Conservation (phyloP, 2,113 vertebrate species). For the Perca schrenkii region DNA sequence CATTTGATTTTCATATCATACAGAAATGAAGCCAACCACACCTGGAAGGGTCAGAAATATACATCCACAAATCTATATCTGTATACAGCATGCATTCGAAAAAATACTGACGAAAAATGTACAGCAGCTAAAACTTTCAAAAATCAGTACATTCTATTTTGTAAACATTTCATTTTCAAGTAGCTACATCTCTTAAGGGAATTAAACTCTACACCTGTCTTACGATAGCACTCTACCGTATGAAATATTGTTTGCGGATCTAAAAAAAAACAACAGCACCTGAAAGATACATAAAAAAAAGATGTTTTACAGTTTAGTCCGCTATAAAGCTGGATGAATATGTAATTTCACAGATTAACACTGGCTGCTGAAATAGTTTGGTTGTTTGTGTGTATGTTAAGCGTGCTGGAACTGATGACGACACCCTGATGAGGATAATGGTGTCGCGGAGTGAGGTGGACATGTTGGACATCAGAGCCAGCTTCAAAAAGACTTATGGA, state of each 20-base stretch:
- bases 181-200: not conserved
- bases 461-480: conserved; percentile 90
- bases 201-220: not conserved
- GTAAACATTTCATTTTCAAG: not conserved
- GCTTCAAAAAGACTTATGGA: conserved; percentile 88
- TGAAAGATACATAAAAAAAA: not conserved
- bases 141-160: not conserved
- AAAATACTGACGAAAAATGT: not conserved
- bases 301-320: not conserved
- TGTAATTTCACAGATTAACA: not conserved
- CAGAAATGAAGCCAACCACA: not conserved
- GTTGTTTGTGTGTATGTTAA: conserved; percentile 52
- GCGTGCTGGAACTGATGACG: conserved; percentile 96
- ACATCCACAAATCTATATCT: not conserved
- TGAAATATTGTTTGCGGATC: not conserved
- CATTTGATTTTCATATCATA: not conserved
- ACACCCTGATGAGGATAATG: conserved; percentile 91
- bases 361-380: not conserved
- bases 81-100: not conserved
- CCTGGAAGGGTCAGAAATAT: not conserved
- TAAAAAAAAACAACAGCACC: not conserved
- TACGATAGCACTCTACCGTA: not conserved
- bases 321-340: not conserved
- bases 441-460: conserved; percentile 95
- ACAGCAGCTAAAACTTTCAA: not conserved